Base-by-base conservation (phyloP, 2,797 vertebrate genomes). In the Gobio occitaniae region DNA sequence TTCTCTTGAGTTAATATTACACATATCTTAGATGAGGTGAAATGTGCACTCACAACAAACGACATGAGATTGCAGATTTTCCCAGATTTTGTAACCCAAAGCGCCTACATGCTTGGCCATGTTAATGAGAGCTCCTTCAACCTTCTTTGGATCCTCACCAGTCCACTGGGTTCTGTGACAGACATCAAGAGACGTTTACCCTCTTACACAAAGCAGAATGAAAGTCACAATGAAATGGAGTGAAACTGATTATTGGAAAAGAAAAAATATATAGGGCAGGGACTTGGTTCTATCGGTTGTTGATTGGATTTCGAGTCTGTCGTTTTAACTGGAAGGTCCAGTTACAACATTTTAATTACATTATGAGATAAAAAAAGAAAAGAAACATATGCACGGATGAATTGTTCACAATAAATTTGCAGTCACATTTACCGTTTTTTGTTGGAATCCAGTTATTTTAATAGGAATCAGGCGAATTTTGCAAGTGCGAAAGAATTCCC, bases 21-120 rank as follows among this genome's bases (percentile, higher is more conserved):
- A 61, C 11, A 21, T 13, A 29, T 5, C 21, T 56, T n/a, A 36
- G 4, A 36, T 1, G 1, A 48, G 13, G 44, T 74, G 8, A 85
- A 52, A 66, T 76, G 1, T 29, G 12, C 83, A 94, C 95, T 94
- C 87, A 96, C 95, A 86, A 54, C 90, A 93, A 80, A 91, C 88
- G 36, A 96, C 79, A 19, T 92, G 86, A 11, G 65, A 36, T 88
- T 92, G 91, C 92, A 96, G 89, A 52, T 87, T 93, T 89, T 93
- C 94, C 95, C 95, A 96, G 81, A 96, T 89, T 61, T 93, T 95
- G 89, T 91, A 95, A 82, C 91, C 84, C 89, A 96, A 81, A 80
- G 83, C 79, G 32, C 95, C 95, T 36, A 95, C 90, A 85, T 96
- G 95, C 4, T 87, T 86, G 15, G 92, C 90, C 90, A 94, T 88